Percentiles rank a stretch among this genome's conserved stretches.
Conservation (phyloP, 2,888 invertebrate species). For the Plagodis dolabraria region DNA sequence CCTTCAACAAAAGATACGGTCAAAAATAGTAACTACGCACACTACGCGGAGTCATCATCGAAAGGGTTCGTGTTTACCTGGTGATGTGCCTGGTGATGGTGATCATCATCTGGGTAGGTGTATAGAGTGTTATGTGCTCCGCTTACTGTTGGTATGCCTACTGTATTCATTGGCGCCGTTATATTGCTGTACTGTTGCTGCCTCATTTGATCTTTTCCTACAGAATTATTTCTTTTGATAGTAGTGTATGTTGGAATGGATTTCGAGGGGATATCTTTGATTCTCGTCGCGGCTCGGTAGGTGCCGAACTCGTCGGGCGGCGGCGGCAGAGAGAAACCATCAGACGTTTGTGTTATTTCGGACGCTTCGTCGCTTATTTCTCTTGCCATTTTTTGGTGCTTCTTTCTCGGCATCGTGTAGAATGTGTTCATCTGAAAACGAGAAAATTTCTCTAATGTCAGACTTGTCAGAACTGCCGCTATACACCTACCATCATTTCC, state of each 20-base stretch:
- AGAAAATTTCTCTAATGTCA: not conserved
- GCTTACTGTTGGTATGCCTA: conserved; percentile 70
- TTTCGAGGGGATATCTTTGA: conserved; percentile 69
- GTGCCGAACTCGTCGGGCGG: conserved; percentile 78
- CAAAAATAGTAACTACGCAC: conserved; percentile 40
- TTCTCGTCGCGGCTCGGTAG: conserved; percentile 69
- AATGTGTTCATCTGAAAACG: conserved; percentile 75
- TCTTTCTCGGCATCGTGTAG: conserved; percentile 78
- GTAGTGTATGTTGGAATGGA: conserved; percentile 68
- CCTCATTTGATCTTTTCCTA: conserved; percentile 56
- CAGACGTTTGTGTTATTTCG: conserved; percentile 74
- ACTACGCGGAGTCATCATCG: conserved; percentile 65
- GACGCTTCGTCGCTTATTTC: conserved; percentile 74
- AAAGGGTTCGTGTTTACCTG: conserved; percentile 77
- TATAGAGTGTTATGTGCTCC: conserved; percentile 64
- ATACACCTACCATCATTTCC: no score
- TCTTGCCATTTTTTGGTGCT: conserved; percentile 65
- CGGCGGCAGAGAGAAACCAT: conserved; percentile 76
- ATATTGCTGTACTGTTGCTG: conserved; percentile 60
- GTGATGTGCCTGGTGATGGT: conserved; percentile 38
- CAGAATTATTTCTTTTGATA: conserved; percentile 60
- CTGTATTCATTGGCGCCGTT: conserved; percentile 70
- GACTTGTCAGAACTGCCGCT: no score
- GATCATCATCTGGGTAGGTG: conserved; percentile 71
- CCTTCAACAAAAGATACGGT: conserved; percentile 55